Percentiles rank a stretch among this genome's conserved stretches.
Evolutionary conservation across 2,797 vertebrate species (phyloP).

Genomic region (Tenualosa ilisha): DNA sequence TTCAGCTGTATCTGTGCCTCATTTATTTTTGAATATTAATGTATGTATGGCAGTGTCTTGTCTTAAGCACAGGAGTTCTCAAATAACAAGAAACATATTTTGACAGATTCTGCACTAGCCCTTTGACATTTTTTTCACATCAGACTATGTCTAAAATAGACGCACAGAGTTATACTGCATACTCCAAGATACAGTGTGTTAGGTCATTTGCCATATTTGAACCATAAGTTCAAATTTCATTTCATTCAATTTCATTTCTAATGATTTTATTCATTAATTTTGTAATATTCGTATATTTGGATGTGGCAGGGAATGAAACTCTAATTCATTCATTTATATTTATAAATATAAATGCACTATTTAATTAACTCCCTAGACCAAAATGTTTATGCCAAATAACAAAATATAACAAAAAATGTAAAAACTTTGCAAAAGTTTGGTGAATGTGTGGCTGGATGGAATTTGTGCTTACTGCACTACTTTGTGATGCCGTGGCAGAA

Average conservation of each 20-base stretch:
- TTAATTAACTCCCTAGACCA: no score
- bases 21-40: not conserved
- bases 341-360: no score
- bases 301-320: not conserved
- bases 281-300: not conserved
- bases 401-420: not conserved
- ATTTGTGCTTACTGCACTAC: not conserved
- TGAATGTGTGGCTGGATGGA: not conserved
- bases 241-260: no score
- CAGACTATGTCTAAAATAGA: not conserved
- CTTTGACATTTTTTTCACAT: not conserved
- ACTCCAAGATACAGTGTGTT: not conserved
- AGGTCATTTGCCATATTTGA: not conserved
- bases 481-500: not conserved
- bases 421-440: not conserved
- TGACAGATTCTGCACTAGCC: not conserved
- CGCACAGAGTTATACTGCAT: not conserved
- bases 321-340: no score
- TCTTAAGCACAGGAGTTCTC: not conserved
- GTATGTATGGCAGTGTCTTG: not conserved
- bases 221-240: not conserved
- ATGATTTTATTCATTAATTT: no score
- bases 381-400: no score
- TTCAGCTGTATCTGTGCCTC: not conserved
- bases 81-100: not conserved